Evolutionary conservation across 1,140 invertebrate genomes (phyloP).

Genomic region (Anoplophora glabripennis): DNA sequence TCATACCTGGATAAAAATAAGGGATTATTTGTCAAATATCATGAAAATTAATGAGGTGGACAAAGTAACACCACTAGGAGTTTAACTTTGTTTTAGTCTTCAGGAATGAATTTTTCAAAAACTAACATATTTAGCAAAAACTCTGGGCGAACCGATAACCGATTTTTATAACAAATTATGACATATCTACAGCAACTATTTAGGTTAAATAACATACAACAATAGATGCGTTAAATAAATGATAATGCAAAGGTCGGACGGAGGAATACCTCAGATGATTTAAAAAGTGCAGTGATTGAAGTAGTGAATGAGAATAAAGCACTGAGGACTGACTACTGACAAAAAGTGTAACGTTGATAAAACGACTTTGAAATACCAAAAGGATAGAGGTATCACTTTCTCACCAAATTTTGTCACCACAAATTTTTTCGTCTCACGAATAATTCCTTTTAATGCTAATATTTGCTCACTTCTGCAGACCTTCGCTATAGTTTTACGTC

Average conservation of each 20-base stretch:
- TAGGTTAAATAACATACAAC: background rate
- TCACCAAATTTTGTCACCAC: constrained; percentile 14
- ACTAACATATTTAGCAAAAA: too few species aligned
- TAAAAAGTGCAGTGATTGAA: background rate
- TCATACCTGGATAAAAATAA: too few species aligned
- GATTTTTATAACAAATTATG: constrained; percentile 6
- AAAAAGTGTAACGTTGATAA: constrained; percentile 1
- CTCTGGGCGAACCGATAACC: too few species aligned
- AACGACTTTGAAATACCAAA: constrained; percentile 1
- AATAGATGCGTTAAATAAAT: constrained; percentile 6
- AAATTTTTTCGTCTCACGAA: constrained; percentile 19
- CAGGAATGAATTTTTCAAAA: too few species aligned
- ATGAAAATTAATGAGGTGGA: too few species aligned
- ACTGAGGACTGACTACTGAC: background rate
- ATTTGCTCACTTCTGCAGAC: constrained; percentile 16
- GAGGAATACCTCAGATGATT: constrained; percentile 6
- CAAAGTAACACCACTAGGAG: too few species aligned
- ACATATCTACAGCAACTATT: background rate
- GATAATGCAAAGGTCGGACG: constrained; percentile 3
- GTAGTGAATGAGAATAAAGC: constrained; percentile 4
- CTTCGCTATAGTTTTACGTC: constrained; percentile 14
- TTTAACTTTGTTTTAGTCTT: too few species aligned
- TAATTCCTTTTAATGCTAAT: constrained; percentile 16
- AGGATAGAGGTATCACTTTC: constrained; percentile 12
- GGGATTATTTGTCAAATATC: too few species aligned